Evolutionary conservation across 2,113 vertebrate species (phyloP), one percentile per base, ranked within the genome.

Genomic region (Beaufortia kweichowensis): DNA sequence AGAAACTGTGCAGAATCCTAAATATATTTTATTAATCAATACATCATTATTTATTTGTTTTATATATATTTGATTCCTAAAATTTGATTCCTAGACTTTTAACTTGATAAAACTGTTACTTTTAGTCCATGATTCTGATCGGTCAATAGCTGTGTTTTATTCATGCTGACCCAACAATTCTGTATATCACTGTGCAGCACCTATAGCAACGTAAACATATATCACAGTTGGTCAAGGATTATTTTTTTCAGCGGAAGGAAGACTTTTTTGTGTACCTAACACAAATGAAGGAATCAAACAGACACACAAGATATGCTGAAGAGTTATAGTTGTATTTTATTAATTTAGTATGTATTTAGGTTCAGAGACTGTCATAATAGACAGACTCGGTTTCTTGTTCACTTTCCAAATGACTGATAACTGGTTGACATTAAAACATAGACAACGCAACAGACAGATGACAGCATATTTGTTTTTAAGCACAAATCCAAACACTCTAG

Each of bases 331-430:
- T 50, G 2, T 43, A 69, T 21, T 72, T 50, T 41, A 69, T 86
- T 87, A 92, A 92, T 92, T 53, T 53, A 87, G 85, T 85, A 86
- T 85, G 83, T 90, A 82, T 67, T 76, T 67, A 79, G 81, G 79
- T 74, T 82, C 81, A 80, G 81, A 64, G 69, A 83, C 81, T 73
- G 84, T 76, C 82, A 50, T 64, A 82, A 82, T 79, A 76, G 82
- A 82, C 77, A 85, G 79, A 76, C 86, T 83, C 85, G 81, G 75
- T 70, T 75, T 62, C 75, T 74, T 79, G 70, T 68, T 53, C 50
- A 61, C n/a, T 74, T 73, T 70, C 79, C 77, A 21, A n/a, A 76
- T 77, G 57, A 70, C 70, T 67, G 83, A 77, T 77, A 50, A 62
- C 78, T 84, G 67, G 63, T 26, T 74, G 26, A 29, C 64, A 84